Evolutionary conservation across 2,113 vertebrate genomes (phyloP), one percentile per base, ranked within the genome.

Genomic region (Piaya cayana): DNA sequence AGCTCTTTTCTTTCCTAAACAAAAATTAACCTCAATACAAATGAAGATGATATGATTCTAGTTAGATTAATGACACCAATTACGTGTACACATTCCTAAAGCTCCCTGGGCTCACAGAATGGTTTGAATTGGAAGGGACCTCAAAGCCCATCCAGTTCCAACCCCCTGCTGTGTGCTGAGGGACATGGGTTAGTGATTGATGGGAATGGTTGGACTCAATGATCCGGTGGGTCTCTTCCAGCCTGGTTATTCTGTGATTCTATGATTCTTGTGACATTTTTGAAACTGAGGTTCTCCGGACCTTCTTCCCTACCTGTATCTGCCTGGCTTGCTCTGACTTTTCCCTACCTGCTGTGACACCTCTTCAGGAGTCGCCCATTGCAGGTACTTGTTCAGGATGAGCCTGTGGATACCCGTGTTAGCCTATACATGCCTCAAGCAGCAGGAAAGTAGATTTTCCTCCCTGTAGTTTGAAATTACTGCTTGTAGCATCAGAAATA

Each of bases 351-450:
- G 0, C 69, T 42, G 58, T 0, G 11, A 11, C 4, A 16, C 26
- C 63, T n/a, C 8, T 26, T 63, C 23, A 22, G n/a, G 80, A 43
- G 53, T 5, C 77, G 14, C 52, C 64, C 10, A 0, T 2, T 3
- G 6, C 30, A 0, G 0, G 43, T 2, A 8, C 15, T 14, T 1
- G 0, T 5, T 12, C 43, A 16, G 82, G 62, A 32, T 8, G 50
- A 75, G 45, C 50, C 75, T 43, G 1, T 1, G 27, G 52, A 5
- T n/a, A 16, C 53, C 62, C 17, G 1, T 22, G 2, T 9, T 5
- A 12, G 26, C 21, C 42, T n/a, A 7, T 16, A 22, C 8, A 0
- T 9, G 8, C 30, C 49, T n/a, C 37, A 2, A 21, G 74, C 52
- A n/a, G 34, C 3, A 19, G 27, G 12, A 20, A n/a, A 22, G 58